Conservation (phyloP, 2,797 vertebrate species). For the Sorex maritimensis region DNA sequence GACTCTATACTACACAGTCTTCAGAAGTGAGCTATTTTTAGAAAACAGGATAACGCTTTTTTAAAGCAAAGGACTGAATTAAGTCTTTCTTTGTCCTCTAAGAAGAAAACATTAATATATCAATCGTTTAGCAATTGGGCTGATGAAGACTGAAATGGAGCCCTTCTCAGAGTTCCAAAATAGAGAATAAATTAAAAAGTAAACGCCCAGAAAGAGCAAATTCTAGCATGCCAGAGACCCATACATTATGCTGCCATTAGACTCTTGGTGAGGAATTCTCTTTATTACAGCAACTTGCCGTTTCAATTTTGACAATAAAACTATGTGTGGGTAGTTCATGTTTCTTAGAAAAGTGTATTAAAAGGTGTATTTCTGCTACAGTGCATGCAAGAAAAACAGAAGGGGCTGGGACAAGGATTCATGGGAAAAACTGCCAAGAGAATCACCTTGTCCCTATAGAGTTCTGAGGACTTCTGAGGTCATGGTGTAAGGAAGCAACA, state of each 20-base stretch:
- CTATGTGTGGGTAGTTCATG: neutral
- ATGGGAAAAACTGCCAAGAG: neutral
- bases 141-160: neutral
- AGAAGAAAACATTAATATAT: neutral
- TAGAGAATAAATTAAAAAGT: constrained; percentile 36
- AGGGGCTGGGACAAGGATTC: neutral
- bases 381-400: neutral
- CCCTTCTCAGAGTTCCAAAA: neutral
- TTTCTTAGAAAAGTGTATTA: neutral
- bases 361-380: neutral
- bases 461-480: neutral
- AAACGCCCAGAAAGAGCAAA: neutral
- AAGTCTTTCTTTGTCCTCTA: neutral
- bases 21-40: neutral
- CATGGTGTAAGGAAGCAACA: neutral
- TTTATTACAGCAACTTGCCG: constrained; percentile 14
- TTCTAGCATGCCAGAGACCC: too few relatives aligned
- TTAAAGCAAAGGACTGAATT: neutral
- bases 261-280: neutral
- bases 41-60: neutral
- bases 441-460: neutral
- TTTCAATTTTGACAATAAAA: neutral
- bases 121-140: neutral
- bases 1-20: neutral
- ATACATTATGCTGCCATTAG: neutral